Evolutionary conservation across 2,797 vertebrate genomes (phyloP), one percentile per base, ranked within the genome.

Genomic region (Novumbra hubbsi): DNA sequence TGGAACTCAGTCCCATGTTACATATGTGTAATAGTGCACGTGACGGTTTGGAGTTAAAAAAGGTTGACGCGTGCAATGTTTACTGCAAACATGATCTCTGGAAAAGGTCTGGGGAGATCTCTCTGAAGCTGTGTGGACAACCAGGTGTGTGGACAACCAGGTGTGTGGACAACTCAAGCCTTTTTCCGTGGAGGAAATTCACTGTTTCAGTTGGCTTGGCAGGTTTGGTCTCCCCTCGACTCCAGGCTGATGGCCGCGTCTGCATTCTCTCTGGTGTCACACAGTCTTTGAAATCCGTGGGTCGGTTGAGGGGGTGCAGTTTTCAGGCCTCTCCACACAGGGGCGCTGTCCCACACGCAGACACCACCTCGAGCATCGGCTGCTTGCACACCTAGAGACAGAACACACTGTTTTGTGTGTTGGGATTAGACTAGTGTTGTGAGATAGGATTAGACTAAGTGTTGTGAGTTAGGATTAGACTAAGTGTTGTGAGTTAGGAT

Each of bases 301-400:
- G 66, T 21, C 9, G 67, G 24, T 34, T 7, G 5, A 21, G 16
- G 4, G 57, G 2, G 24, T 81, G 82, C 55, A 80, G 79, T 79
- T 82, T 34, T 73, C 86, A 92, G 2, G 84, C 86, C 84, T 93
- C 90, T 80, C 89, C 88, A 86, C 88, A 90, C 60, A 89, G 82
- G 34, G 88, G 78, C 82, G 71, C 81, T 79, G 89, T 90, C 38
- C 84, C 88, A 75, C 83, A 84, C 71, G 84, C 48, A 71, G 73
- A 84, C 71, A 86, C 68, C 45, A 84, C 68, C 60, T 6, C 76
- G 0, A 73, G 65, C 5, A 67, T 48, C 28, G 81, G 81, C 55
- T 78, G 83, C 74, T 74, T 65, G 12, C 73, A 55, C 12, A 73
- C 86, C 90, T 91, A n/a, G 73, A 80, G n/a, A 82, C 24, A 81